Percentiles rank a stretch among this genome's conserved stretches.
Evolutionary conservation across 2,797 vertebrate genomes (phyloP).

Genomic region (Sebastes minor): DNA sequence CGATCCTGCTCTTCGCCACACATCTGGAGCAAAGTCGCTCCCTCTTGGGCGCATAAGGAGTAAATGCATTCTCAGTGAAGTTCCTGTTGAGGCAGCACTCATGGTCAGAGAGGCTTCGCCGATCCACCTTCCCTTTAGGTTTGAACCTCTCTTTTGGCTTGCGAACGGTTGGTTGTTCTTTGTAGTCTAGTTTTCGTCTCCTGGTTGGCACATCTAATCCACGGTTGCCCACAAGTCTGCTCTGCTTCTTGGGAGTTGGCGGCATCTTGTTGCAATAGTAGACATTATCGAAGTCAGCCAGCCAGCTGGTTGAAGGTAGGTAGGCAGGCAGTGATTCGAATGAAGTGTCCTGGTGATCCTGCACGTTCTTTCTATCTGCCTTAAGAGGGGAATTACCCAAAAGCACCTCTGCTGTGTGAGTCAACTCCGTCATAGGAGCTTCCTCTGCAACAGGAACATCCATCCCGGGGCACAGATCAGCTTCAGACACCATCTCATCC

Average conservation of each 20-base stretch:
- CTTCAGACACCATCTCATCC: constrained; percentile 1
- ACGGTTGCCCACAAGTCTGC: not conserved
- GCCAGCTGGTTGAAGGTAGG: constrained; percentile 76
- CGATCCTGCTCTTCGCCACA: constrained; percentile 42
- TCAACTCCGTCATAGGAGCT: not conserved
- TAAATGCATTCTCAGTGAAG: constrained; percentile 30
- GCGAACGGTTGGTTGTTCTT: not conserved
- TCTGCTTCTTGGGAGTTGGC: constrained; percentile 51
- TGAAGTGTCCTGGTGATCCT: constrained; percentile 64
- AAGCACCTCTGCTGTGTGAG: not conserved
- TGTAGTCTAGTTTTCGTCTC: constrained; percentile 53
- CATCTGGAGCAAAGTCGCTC: constrained; percentile 74
- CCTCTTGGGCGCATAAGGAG: constrained; percentile 20
- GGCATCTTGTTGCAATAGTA: constrained; percentile 63
- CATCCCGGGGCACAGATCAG: not conserved
- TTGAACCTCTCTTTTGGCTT: constrained; percentile 62
- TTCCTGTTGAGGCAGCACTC: constrained; percentile 54
- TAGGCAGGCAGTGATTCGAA: constrained; percentile 77
- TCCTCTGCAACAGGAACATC: constrained; percentile 3
- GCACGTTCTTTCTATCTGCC: not conserved
- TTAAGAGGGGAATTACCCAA: not conserved
- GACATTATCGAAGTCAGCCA: constrained; percentile 72
- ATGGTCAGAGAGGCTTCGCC: constrained; percentile 63
- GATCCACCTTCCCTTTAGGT: constrained; percentile 51
- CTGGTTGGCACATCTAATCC: constrained; percentile 31